phyloP scores from a whole-genome alignment of 2,888 invertebrate species.

The Tenthredo livida region DNA sequence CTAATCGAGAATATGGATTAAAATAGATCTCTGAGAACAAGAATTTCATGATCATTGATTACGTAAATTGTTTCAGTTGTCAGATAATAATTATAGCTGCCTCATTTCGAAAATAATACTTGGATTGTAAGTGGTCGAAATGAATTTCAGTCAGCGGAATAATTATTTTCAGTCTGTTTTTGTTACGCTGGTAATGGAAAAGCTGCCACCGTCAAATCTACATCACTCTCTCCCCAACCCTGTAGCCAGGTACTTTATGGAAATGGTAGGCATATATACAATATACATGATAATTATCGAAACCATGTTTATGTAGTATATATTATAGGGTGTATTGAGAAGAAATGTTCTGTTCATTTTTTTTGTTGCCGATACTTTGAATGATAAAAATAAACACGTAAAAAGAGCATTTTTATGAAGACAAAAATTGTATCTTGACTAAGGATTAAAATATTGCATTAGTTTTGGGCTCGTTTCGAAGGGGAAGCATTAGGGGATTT shows the following conservation, averaged over 20 bases:
- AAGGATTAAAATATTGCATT: too few relatives aligned
- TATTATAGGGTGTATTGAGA: too few relatives aligned
- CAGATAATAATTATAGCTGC: slow-evolving; percentile 37
- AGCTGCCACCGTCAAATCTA: not conserved
- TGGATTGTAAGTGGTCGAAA: not conserved
- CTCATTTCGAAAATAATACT: slow-evolving; percentile 2
- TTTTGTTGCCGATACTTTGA: too few relatives aligned
- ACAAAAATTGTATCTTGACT: too few relatives aligned
- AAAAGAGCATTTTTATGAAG: too few relatives aligned
- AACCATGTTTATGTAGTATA: too few relatives aligned
- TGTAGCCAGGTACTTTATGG: not conserved
- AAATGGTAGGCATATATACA: not conserved
- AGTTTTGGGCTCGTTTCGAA: too few relatives aligned
- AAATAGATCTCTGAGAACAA: not conserved
- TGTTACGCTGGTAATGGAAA: slow-evolving; percentile 2
- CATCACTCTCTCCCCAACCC: not conserved
- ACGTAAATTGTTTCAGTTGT: slow-evolving; percentile 23
- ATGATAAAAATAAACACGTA: too few relatives aligned
- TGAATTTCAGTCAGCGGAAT: slow-evolving; percentile 12
- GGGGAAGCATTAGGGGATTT: too few relatives aligned
- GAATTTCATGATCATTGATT: slow-evolving; percentile 38
- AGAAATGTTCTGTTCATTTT: too few relatives aligned
- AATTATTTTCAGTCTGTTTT: slow-evolving; percentile 37
- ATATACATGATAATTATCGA: too few relatives aligned
- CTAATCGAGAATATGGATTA: slow-evolving; percentile 18